Evolutionary conservation across 2,113 vertebrate genomes (phyloP), one percentile per base, ranked within the genome.

Genomic region (Paratilapia polleni): DNA sequence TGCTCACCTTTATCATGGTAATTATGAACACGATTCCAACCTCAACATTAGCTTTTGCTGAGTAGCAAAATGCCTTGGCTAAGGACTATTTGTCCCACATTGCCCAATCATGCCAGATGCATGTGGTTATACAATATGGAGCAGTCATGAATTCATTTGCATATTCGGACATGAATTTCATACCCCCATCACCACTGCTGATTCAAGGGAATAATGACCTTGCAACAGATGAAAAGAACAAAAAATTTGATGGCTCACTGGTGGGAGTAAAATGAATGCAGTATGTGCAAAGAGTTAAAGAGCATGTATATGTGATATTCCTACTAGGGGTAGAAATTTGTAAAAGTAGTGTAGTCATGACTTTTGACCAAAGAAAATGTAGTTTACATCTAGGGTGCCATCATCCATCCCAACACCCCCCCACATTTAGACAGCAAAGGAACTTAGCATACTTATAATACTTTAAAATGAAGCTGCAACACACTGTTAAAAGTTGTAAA

Each of bases 11-110:
- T 94, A 88, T 94, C 85, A 92, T 88, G 89, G 78, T 93, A 94
- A 94, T 94, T 88, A 87, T 81, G 86, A 89, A 78, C 84, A 66
- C 13, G 31, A 77, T 78, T 87, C 54, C 78, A 80, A 88, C 83
- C 90, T 88, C 78, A 89, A 87, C 83, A 59, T 89, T 89, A 87
- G 91, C 89, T 95, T 95, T 92, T 95, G 94, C 95, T 95, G 95
- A 95, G 90, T 94, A 86, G 92, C 86, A 91, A 90, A 94, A 94
- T 64, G 82, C 89, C 88, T 89, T 81, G 84, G 92, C 88, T 63
- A 81, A 85, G 89, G 93, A 93, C 87, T 87, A 89, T 94, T 92
- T 92, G 91, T 92, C 93, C 89, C 89, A 85, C 82, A 75, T 84
- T 83, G 89, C 81, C 91, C 92, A 94, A 91, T 94, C 91, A 92